Evolutionary conservation across 1,140 invertebrate species (phyloP).

Genomic region (Lysiphlebus fabarum): DNA sequence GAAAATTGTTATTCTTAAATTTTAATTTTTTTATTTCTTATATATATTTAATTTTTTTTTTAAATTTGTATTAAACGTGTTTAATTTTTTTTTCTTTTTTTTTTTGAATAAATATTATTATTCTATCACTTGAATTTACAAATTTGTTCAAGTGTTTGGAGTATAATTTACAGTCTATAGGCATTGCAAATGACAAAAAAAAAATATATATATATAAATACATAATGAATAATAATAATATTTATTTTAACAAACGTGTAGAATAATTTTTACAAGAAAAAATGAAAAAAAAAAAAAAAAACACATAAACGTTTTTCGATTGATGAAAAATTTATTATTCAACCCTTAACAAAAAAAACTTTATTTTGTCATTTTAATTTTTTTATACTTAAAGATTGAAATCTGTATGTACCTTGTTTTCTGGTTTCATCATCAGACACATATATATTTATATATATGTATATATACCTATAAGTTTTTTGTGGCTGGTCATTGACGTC

Average conservation of each 20-base stretch:
- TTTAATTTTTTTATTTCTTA: neutral
- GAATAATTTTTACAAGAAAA: neutral
- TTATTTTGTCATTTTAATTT: too few species aligned
- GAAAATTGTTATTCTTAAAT: too few species aligned
- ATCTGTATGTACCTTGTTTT: too few species aligned
- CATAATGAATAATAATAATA: neutral
- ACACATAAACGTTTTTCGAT: too few species aligned
- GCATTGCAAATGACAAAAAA: slow-evolving; percentile 18
- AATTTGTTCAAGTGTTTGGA: slow-evolving; percentile 7
- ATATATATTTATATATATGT: too few species aligned
- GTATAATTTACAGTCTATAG: slow-evolving; percentile 17
- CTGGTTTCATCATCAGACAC: too few species aligned
- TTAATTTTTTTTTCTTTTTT: neutral
- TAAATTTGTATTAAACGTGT: neutral
- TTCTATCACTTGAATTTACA: neutral
- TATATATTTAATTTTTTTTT: neutral
- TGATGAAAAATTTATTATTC: too few species aligned
- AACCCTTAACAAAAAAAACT: too few species aligned
- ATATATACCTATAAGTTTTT: too few species aligned
- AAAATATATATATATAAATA: slow-evolving; percentile 1
- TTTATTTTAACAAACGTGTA: too few species aligned
- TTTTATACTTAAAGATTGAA: too few species aligned
- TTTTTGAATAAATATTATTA: neutral
- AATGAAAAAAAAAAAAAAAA: too few species aligned
- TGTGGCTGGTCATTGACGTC: slow-evolving; percentile 14